Base-by-base conservation (phyloP, 2,797 vertebrate genomes). In the Craterocephalus amniculus region DNA sequence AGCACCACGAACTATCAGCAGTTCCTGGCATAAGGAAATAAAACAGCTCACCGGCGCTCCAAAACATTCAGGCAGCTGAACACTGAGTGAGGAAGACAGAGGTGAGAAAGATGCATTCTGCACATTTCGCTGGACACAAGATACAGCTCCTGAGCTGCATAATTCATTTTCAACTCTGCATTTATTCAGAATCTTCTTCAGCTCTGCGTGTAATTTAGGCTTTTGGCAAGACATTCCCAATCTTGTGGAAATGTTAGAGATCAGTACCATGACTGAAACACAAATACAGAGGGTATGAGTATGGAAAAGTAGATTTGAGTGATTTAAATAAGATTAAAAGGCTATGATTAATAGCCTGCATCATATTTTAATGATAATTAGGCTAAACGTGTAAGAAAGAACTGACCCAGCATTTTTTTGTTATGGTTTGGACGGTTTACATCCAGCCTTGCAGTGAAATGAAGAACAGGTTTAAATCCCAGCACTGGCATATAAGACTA, bases 11-110 rank as follows among this genome's bases (percentile, higher is more conserved):
- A 69, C 78, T 38, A 71, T 74, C 83, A 83, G 63, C 67, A 65
- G 70, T 51, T 62, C 36, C 72, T 79, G 72, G 81, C 80, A 83
- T 70, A 79, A 79, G 77, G 89, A 85, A 91, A 87, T 89, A 85
- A 80, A 49, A 70, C 70, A 74, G 35, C 73, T 79, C 57, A 67
- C 63, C 59, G 7, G 60, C 26, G 58, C 56, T 49, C 70, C 51
- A 6, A 27, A 26, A 64, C 26, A 62, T 10, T 26, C 67, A 58
- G 64, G 9, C 55, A 38, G 40, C 73, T 67, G 84, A 72, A 84
- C 57, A 81, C 38, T 63, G 59, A 52, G 63, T 49, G 76, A 65
- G 26, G 73, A 32, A 74, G 32, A 49, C 4, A 55, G 59, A 85
- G 90, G 85, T 91, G 83, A 90, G 91, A n/a, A 14, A 57, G 6